Evolutionary conservation across 2,797 vertebrate genomes (phyloP), one percentile per base, ranked within the genome.

Genomic region (Pipistrellus pygmaeus): DNA sequence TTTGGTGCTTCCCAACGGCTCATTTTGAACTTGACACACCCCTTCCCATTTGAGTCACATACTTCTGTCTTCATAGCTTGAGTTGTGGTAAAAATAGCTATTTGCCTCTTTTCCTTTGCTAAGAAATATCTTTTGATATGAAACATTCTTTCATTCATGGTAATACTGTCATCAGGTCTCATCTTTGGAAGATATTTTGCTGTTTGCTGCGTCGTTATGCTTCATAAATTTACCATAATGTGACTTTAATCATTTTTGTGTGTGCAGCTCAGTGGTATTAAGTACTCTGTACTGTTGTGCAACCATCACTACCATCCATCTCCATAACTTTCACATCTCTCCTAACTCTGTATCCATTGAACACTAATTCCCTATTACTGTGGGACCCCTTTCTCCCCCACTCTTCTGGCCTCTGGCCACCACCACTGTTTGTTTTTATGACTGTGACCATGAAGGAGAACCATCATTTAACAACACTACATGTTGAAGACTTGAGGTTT

Each of bases 171-270:
- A 51, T 76, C 38, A 72, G 27, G 3, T 46, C 30, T 92, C 30
- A 86, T 73, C 48, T 82, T 68, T 68, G 30, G 23, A 77, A 93
- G 53, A 5, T 77, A 48, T 51, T 96, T 91, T 66, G 48, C n/a
- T 25, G 12, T 83, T 93, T 85, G 69, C 69, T 77, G 15, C 78
- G n/a, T 4, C 23, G 60, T 81, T 80, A 81, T 30, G 64, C 25
- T 92, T 93, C 69, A 91, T 38, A 94, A 62, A 75, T 86, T 81
- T 66, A 81, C 48, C 75, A 38, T 85, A 35, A 75, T 51, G 44
- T 38, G 48, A 55, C 46, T 69, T 85, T 21, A 83, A 80, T 20
- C 38, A 73, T 53, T 89, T 62, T 53, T 53, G 71, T 32, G 32
- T 30, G 27, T 81, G 48, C 6, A 76, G 35, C 64, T 88, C 38